Conservation (phyloP, 2,888 invertebrate species). For the Conomelus anceps region DNA sequence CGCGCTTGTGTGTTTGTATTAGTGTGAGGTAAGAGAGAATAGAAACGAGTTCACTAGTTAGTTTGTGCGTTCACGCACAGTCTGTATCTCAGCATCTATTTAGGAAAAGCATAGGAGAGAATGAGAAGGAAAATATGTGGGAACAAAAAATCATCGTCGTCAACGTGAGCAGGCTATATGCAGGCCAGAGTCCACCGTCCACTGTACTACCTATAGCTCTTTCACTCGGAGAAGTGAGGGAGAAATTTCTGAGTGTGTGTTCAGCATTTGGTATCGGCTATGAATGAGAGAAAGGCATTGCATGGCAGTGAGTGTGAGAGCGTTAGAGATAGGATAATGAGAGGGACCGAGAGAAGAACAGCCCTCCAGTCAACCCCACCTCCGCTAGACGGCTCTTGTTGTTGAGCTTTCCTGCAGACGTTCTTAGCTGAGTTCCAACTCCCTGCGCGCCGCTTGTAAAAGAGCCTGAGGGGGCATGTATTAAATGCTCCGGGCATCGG, state of each 20-base stretch:
- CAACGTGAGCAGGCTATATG: not conserved
- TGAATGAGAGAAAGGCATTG: not conserved
- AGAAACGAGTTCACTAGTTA: not conserved
- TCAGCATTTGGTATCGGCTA: not conserved
- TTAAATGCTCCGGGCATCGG: slow-evolving; percentile 11
- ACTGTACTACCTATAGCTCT: not conserved
- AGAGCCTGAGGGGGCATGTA: slow-evolving; percentile 1
- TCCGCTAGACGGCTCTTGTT: not conserved
- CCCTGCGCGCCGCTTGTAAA: not conserved
- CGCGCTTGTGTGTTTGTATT: too few species aligned
- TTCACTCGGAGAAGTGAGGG: not conserved
- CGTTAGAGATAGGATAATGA: not conserved
- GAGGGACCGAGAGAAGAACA: not conserved
- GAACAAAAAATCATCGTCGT: not conserved
- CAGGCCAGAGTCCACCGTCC: too few species aligned
- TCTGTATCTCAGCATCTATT: not conserved
- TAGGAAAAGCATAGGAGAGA: not conserved
- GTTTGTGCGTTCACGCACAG: not conserved
- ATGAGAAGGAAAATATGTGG: not conserved
- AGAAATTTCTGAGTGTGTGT: not conserved
- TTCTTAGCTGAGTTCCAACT: too few species aligned
- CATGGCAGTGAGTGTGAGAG: not conserved
- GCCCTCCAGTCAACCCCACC: not conserved
- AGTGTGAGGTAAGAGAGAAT: too few species aligned
- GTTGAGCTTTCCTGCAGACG: too few species aligned